Base-by-base conservation (phyloP, 2,888 invertebrate species). In the Acleris sparsana region DNA sequence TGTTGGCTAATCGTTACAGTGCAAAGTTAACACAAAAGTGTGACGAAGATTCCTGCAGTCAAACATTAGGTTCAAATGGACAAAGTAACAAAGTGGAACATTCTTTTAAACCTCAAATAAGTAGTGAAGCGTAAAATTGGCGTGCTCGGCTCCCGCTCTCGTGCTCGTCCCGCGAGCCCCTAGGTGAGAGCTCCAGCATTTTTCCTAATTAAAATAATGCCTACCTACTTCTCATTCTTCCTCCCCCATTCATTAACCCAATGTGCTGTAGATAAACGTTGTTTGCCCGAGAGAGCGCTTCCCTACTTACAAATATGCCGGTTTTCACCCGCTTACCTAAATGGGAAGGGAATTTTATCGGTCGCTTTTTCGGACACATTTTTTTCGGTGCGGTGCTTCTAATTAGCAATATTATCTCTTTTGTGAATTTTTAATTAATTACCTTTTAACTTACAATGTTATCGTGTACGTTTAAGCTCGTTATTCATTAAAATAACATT, bases 151-250 rank as follows among this genome's bases (percentile, higher is more conserved):
- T 56, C 51, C 61, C 53, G 65, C 55, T 3, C 49, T 18, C 22
- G 25, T 56, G 61, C 33, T 55, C 61, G 56, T 56, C 74, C 78
- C 69, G 69, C 55, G 65, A 71, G 73, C 72, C 79, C 80, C 80
- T 79, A 80, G 81, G 80, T 79, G 80, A 76, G 77, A 75, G 78
- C 71, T 70, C 76, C 77, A 80, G 77, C 79, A 84, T 88, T 89
- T 90, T 89, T 88, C 88, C 89, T 90, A 90, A 92, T 91, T 91
- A 91, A 89, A 90, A 90, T 90, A 91, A 91, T 91, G 89, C 87
- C 83, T 66, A 46, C 69, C 70, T 87, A 82, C 83, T 84, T 86
- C 85, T 84, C 85, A 82, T 85, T 86, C 85, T 87, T 86, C 72
- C 77, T 83, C 87, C 88, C 86, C 88, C 80, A 87, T 88, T 89